A percentile compares a stretch with the other conserved stretches of the same genome.
phyloP scores from a whole-genome alignment of 2,113 vertebrate species.

The Sakesphorus luctuosus region DNA sequence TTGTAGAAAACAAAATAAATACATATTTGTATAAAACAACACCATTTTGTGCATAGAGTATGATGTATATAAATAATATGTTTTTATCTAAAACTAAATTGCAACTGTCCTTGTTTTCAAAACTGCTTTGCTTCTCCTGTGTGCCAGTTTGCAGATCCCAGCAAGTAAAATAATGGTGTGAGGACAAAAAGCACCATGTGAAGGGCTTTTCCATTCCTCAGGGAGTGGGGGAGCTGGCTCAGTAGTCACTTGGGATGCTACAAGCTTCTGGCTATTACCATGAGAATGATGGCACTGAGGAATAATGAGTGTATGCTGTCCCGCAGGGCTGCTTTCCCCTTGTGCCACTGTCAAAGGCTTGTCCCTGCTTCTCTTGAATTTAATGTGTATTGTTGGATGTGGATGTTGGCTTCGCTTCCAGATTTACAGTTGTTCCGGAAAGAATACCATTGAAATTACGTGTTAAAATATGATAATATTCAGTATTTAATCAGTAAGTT shows the following conservation, averaged over 20 bases:
- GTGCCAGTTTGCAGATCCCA: background rate
- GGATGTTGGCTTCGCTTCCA: background rate
- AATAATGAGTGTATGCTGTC: background rate
- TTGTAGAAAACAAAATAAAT: background rate
- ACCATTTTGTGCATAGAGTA: background rate
- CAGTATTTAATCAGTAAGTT: background rate
- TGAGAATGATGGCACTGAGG: background rate
- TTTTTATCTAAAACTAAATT: background rate
- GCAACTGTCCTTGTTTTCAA: background rate
- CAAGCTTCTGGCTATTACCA: background rate
- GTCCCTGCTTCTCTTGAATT: background rate
- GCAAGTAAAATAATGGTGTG: background rate
- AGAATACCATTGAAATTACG: background rate
- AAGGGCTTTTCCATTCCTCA: background rate
- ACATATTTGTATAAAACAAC: background rate
- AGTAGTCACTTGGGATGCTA: background rate
- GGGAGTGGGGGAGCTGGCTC: background rate
- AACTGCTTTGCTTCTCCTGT: background rate
- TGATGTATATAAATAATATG: background rate
- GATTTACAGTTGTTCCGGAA: background rate
- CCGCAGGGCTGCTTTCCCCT: conserved; percentile 24
- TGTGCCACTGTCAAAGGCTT: conserved; percentile 14
- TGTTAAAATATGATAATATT: background rate
- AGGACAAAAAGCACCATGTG: background rate
- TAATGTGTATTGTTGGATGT: background rate